phyloP scores from a whole-genome alignment of 2,797 vertebrate genomes.

The Gymnodraco acuticeps region DNA sequence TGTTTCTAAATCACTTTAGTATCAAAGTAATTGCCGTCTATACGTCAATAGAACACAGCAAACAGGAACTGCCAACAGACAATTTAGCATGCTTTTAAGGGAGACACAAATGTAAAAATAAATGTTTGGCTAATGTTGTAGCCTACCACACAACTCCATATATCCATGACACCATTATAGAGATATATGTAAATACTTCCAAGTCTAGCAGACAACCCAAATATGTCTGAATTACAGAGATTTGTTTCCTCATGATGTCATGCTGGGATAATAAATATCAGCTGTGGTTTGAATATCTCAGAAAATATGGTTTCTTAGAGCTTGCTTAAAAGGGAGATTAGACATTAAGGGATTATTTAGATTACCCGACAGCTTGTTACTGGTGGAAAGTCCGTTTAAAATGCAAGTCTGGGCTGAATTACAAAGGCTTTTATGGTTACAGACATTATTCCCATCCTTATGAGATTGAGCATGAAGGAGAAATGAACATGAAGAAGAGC shows the following conservation, averaged over 20 bases:
- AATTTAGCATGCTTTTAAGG: too few relatives aligned
- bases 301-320: slow-evolving; percentile 4
- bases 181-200: not conserved
- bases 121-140: not conserved
- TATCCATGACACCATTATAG: not conserved
- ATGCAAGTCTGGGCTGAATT: not conserved
- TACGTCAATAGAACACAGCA: too few relatives aligned
- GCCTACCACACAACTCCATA: too few relatives aligned
- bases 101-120: too few relatives aligned
- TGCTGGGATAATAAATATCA: not conserved
- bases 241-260: not conserved
- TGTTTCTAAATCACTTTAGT: too few relatives aligned
- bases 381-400: not conserved
- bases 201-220: not conserved
- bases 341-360: not conserved
- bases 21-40: too few relatives aligned
- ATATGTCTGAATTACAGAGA: not conserved
- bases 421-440: not conserved
- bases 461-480: not conserved
- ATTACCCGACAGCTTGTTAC: not conserved
- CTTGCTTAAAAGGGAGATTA: not conserved
- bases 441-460: not conserved
- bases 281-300: slow-evolving; percentile 13
- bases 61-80: too few relatives aligned
- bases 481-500: not conserved